phyloP scores from a whole-genome alignment of 2,888 invertebrate genomes.

The Hofmannophila pseudospretella region DNA sequence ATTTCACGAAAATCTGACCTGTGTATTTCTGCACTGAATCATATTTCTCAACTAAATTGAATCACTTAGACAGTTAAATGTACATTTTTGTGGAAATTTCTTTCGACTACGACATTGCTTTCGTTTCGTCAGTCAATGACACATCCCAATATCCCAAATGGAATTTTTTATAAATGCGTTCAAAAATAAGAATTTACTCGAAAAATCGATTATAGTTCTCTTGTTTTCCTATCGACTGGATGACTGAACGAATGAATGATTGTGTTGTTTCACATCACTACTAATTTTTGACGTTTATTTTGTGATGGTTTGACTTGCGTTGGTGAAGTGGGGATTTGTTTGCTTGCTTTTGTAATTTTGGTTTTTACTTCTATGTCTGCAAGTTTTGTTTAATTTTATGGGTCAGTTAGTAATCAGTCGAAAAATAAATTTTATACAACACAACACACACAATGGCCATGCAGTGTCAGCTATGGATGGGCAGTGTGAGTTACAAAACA shows the following conservation, averaged over 20 bases:
- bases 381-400: too few species aligned
- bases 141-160: not conserved
- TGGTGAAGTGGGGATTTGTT: too few species aligned
- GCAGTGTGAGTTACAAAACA: constrained; percentile 82
- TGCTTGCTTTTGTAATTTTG: too few species aligned
- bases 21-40: too few species aligned
- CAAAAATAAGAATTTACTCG: not conserved
- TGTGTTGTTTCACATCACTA: not conserved
- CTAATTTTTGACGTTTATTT: too few species aligned
- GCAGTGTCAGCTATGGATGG: constrained; percentile 94
- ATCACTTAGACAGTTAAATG: too few species aligned
- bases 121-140: not conserved
- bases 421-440: too few species aligned
- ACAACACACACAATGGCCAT: constrained; percentile 59
- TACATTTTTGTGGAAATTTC: not conserved
- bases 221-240: not conserved
- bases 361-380: too few species aligned
- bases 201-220: not conserved
- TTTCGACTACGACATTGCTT: not conserved
- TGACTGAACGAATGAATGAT: not conserved
- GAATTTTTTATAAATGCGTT: not conserved
- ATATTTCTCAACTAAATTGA: too few species aligned
- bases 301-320: too few species aligned
- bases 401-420: too few species aligned
- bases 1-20: too few species aligned